Conservation (phyloP, 2,888 invertebrate genomes). For the Cataglyphis altisquamis region DNA sequence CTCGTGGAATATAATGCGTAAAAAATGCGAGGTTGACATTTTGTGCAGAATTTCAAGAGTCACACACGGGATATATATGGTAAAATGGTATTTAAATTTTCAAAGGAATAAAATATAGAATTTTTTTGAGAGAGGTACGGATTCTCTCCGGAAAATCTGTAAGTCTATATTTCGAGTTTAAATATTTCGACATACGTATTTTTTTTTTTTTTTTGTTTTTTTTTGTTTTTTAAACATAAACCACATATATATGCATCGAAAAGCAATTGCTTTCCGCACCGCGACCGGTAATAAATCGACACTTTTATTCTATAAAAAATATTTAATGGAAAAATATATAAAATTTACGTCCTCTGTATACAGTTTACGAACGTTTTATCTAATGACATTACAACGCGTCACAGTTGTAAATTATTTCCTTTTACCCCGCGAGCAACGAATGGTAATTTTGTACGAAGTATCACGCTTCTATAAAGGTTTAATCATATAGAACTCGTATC, state of each 20-base stretch:
- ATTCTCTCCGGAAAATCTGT: background rate
- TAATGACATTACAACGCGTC: conserved; percentile 49
- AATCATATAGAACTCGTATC: conserved; percentile 22
- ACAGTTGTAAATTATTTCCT: conserved; percentile 45
- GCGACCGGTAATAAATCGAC: conserved; percentile 49
- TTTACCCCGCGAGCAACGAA: conserved; percentile 6
- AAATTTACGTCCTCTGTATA: conserved; percentile 49
- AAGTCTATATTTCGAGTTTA: conserved; percentile 8
- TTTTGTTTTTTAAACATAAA: background rate
- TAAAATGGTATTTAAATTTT: conserved; percentile 11
- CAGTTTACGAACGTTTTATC: conserved; percentile 36
- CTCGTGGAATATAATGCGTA: conserved; percentile 23
- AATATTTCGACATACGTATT: conserved; percentile 10
- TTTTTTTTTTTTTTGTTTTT: background rate
- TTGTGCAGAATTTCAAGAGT: conserved; percentile 24
- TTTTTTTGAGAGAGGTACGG: conserved; percentile 15
- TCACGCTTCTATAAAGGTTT: conserved; percentile 19
- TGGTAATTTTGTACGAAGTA: conserved; percentile 34
- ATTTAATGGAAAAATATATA: conserved; percentile 54
- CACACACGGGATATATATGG: background rate
- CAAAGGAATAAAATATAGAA: conserved; percentile 12
- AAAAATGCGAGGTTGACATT: conserved; percentile 40
- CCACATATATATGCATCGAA: background rate
- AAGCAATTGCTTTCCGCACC: conserved; percentile 44
- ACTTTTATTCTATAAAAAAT: conserved; percentile 44